phyloP scores from a whole-genome alignment of 2,888 invertebrate genomes.

The Mechanitis messenoides region DNA sequence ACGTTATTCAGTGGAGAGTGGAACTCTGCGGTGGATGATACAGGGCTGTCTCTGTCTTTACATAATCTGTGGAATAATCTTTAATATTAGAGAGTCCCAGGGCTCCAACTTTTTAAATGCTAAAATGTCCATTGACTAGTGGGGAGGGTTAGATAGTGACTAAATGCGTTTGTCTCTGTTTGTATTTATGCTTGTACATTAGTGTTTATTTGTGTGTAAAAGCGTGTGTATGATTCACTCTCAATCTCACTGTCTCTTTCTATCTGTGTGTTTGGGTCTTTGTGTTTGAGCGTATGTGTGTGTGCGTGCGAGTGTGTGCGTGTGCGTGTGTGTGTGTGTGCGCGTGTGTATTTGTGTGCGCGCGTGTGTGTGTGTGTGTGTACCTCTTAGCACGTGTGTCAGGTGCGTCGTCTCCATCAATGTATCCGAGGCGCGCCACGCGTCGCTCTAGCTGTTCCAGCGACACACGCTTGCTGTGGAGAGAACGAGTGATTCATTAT shows the following conservation, averaged over 20 bases:
- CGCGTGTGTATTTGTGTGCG: background rate
- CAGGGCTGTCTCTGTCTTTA: constrained; percentile 64
- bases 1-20: constrained; percentile 50
- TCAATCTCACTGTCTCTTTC: too few relatives aligned
- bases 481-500: too few relatives aligned
- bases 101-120: too few relatives aligned
- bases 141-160: too few relatives aligned
- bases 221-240: too few relatives aligned
- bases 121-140: too few relatives aligned
- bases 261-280: too few relatives aligned
- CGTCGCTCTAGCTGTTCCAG: constrained; percentile 80
- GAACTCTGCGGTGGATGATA: constrained; percentile 50
- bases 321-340: background rate
- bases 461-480: constrained; percentile 73
- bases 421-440: constrained; percentile 86
- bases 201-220: too few relatives aligned
- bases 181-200: too few relatives aligned
- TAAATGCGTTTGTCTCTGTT: too few relatives aligned
- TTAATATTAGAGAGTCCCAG: background rate
- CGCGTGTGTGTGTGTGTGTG: background rate
- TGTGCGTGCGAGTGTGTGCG: background rate
- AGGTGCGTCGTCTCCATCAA: constrained; percentile 75
- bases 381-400: constrained; percentile 44
- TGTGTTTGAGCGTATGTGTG: too few relatives aligned
- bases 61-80: constrained; percentile 51